Evolutionary conservation across 2,888 invertebrate species (phyloP).

Genomic region (Cheilosia soror): DNA sequence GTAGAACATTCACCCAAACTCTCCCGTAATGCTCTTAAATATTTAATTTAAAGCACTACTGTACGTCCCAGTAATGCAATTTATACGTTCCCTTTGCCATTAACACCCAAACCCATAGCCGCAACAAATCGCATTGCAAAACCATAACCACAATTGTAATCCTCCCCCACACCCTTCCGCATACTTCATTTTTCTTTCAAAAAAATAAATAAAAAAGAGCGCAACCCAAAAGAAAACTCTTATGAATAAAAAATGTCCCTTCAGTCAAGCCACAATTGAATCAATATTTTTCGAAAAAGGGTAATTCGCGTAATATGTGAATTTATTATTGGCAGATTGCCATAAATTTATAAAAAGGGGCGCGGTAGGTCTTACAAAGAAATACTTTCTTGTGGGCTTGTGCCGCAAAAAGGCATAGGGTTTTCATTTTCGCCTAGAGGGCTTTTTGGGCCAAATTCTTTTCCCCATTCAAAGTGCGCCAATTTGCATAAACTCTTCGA

Average conservation of each 20-base stretch:
- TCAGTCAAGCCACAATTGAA: conserved; percentile 67
- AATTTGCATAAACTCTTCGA: conserved; percentile 69
- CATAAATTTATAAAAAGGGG: conserved; percentile 66
- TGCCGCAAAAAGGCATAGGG: conserved; percentile 25
- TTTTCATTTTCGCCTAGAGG: conserved; percentile 23
- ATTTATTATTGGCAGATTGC: conserved; percentile 75
- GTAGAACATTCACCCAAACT: conserved; percentile 44
- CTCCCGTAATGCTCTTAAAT: conserved; percentile 46
- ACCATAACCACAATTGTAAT: conserved; percentile 61
- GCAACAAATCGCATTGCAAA: conserved; percentile 68
- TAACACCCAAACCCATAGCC: conserved; percentile 67
- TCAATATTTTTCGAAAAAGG: conserved; percentile 72
- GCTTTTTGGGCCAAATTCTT: conserved; percentile 8
- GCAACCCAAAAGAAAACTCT: conserved; percentile 39
- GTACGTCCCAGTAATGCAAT: conserved; percentile 62
- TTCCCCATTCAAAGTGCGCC: conserved; percentile 17
- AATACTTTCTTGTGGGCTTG: neutral
- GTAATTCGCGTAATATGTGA: conserved; percentile 75
- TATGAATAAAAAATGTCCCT: conserved; percentile 75
- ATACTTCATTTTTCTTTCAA: conserved; percentile 49
- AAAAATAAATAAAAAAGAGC: conserved; percentile 54
- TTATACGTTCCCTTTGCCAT: conserved; percentile 68
- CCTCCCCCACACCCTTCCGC: conserved; percentile 26
- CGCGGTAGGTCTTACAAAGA: conserved; percentile 1
- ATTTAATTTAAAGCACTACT: conserved; percentile 67